Evolutionary conservation across 2,113 vertebrate genomes (phyloP).

Genomic region (Natator depressus): DNA sequence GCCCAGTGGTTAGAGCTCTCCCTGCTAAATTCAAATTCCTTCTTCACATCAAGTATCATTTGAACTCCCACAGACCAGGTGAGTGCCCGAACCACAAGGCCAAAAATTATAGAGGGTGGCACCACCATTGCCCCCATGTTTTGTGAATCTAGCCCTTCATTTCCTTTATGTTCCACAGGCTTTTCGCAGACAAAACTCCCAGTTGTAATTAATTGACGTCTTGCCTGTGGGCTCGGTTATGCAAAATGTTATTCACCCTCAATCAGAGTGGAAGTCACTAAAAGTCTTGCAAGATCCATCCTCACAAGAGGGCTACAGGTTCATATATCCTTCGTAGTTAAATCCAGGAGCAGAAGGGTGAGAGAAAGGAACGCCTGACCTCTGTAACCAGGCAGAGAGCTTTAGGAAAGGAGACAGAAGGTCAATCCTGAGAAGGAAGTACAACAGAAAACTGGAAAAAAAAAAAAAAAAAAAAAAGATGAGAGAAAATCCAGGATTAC

Average conservation of each 20-base stretch:
- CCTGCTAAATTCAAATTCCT: background rate
- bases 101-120: background rate
- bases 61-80: background rate
- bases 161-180: background rate
- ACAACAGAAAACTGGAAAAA: background rate
- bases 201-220: background rate
- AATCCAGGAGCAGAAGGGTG: background rate
- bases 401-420: background rate
- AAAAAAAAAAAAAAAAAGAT: background rate
- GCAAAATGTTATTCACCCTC: background rate
- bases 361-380: background rate
- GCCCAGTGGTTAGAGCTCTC: background rate
- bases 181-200: background rate
- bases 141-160: background rate
- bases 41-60: background rate
- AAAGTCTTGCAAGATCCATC: background rate
- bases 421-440: background rate
- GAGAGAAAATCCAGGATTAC: conserved; percentile 12
- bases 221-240: background rate
- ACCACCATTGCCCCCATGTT: background rate
- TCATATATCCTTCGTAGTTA: background rate
- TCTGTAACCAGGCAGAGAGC: background rate
- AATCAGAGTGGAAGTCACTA: background rate
- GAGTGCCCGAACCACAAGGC: background rate
- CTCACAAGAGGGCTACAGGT: background rate